These are phyloP conservation scores for Nansenia antarctica DNA, from an alignment of 2,113 vertebrate species.

Conservation along the genomic window DNA sequence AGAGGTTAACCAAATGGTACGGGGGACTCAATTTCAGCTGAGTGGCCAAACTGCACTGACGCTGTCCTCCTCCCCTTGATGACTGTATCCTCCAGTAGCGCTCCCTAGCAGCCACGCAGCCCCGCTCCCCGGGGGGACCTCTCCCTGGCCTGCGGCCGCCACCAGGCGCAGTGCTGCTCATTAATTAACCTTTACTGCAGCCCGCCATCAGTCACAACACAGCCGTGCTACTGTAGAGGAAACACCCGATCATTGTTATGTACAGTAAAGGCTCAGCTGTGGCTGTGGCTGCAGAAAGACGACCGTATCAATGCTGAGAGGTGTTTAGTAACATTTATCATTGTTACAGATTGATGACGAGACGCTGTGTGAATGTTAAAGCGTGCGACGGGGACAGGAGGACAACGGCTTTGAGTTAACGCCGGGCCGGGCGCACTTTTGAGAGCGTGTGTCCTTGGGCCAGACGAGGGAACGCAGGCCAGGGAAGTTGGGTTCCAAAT, in stretches of 20 bases:
- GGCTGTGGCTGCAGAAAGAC: background rate
- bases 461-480: conserved; percentile 10
- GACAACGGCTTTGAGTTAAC: no score
- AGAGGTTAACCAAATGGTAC: conserved; percentile 55
- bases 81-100: conserved; percentile 61
- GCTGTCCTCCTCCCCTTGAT: conserved; percentile 37
- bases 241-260: background rate
- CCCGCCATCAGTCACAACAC: conserved; percentile 48
- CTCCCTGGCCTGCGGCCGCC: conserved; percentile 50
- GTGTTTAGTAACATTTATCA: background rate
- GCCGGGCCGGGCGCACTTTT: no score
- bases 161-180: conserved; percentile 58
- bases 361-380: background rate
- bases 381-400: no score
- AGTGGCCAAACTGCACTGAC: conserved; percentile 42
- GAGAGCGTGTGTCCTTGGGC: conserved; percentile 44
- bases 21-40: conserved; percentile 56
- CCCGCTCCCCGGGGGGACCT: conserved; percentile 51
- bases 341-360: background rate
- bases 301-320: background rate
- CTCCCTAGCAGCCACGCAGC: conserved; percentile 32
- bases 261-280: background rate
- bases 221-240: conserved; percentile 36
- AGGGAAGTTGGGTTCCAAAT: background rate
- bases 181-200: conserved; percentile 71